Percentiles rank a stretch among this genome's conserved stretches.
Evolutionary conservation across 2,113 vertebrate species (phyloP).

Genomic region (Tenrec ecaudatus): DNA sequence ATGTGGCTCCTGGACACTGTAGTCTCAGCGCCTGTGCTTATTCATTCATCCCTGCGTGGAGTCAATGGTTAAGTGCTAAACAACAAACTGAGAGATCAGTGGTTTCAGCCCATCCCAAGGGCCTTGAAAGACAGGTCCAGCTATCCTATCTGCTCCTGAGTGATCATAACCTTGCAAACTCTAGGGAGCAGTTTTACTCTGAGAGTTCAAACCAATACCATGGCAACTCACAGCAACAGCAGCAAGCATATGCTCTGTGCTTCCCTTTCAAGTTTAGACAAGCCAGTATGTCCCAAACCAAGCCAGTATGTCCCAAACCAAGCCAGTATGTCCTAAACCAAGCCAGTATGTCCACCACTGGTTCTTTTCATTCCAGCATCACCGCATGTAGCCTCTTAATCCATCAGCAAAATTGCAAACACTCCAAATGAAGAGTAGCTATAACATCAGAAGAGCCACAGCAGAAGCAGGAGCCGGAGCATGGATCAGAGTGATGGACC

Average conservation of each 20-base stretch:
- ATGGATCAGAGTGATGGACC: too few relatives aligned
- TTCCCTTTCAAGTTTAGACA: not conserved
- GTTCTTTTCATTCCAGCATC: conserved; percentile 39
- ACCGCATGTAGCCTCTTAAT: not conserved
- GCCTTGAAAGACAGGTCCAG: not conserved
- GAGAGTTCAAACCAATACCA: not conserved
- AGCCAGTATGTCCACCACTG: not conserved
- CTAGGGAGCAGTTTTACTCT: not conserved
- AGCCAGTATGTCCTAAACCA: not conserved
- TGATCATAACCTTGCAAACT: not conserved
- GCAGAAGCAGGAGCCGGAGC: too few relatives aligned
- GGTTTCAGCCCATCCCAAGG: not conserved
- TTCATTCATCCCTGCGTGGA: too few relatives aligned
- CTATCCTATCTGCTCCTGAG: not conserved
- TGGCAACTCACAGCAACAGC: not conserved
- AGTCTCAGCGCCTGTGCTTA: not conserved
- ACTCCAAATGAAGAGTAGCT: not conserved
- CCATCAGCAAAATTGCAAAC: conserved; percentile 11
- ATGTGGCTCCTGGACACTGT: not conserved
- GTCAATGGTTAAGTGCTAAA: not conserved
- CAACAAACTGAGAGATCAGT: not conserved
- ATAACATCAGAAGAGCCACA: too few relatives aligned
- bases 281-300: not conserved
- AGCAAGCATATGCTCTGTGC: too few relatives aligned
- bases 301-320: not conserved